Conservation (phyloP, 2,888 invertebrate species). For the Parascotia fuliginaria region DNA sequence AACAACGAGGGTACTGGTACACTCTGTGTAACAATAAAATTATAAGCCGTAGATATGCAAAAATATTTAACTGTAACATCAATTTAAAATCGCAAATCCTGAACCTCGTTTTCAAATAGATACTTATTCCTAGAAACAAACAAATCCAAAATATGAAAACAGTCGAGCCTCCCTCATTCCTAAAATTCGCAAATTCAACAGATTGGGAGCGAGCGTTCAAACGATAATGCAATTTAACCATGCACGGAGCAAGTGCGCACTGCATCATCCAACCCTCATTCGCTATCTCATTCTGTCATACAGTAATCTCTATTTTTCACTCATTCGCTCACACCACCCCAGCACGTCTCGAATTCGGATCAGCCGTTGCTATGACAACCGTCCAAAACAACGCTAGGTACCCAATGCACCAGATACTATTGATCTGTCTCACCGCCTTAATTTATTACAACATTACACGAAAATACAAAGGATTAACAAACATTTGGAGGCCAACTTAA, state of each 20-base stretch:
- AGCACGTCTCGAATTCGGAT: slow-evolving; percentile 62
- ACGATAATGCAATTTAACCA: slow-evolving; percentile 76
- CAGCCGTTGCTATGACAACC: slow-evolving; percentile 75
- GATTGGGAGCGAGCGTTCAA: slow-evolving; percentile 27
- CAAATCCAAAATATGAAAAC: background rate
- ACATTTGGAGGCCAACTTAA: slow-evolving; percentile 52
- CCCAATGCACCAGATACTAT: slow-evolving; percentile 54
- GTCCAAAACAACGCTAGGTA: slow-evolving; percentile 69
- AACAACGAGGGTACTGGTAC: too few relatives aligned
- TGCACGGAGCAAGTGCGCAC: slow-evolving; percentile 66
- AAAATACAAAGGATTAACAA: slow-evolving; percentile 34
- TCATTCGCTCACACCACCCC: slow-evolving; percentile 63
- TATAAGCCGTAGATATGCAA: too few relatives aligned
- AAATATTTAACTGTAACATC: too few relatives aligned
- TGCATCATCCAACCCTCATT: slow-evolving; percentile 67
- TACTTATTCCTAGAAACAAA: background rate
- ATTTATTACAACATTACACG: slow-evolving; percentile 28
- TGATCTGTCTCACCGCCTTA: slow-evolving; percentile 52
- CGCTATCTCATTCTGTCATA: slow-evolving; percentile 46
- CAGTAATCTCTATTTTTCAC: slow-evolving; percentile 32
- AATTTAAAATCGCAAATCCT: background rate
- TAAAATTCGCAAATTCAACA: slow-evolving; percentile 28
- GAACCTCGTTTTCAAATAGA: background rate
- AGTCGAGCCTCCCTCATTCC: background rate
- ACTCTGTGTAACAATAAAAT: too few relatives aligned